Base-by-base conservation (phyloP, 2,113 vertebrate species). In the Microcebus jonahi region DNA sequence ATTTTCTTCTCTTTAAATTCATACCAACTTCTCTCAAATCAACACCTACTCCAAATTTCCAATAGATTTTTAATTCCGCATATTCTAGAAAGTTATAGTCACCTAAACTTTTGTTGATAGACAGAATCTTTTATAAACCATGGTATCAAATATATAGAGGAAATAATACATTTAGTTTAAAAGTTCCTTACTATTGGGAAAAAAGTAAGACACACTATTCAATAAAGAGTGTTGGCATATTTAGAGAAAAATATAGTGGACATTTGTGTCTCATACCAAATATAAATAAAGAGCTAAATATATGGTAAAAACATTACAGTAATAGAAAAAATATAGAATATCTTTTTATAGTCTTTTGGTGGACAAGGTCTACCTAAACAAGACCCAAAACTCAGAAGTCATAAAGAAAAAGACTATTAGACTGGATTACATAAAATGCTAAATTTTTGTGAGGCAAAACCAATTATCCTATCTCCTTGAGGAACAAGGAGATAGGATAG, bases 1-100 rank as follows among this genome's bases (percentile, higher is more conserved):
- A 86, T 65, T 86, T 95, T 70, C 82, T 75, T 88, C 48, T 67
- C 57, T 50, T 88, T 88, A 83, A 88, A 92, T 88, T 88, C 48
- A 82, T 82, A 92, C 48, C 57, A 82, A 27, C 1, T 53, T 87
- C 76, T 76, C 14, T 82, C 85, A 88, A 75, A 65, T 87, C 39
- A 92, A 61, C 34, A 39, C 29, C 8, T 13, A 39, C 21, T 80
- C 10, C 31, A 73, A 88, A 83, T 76, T 68, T 68, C 59, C 39
- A 80, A 80, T 0, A 68, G 14, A 83, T 67, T 68, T 73, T 92
- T 25, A 92, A 83, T 88, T 88, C 34, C 76, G n/a, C 42, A 61
- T 76, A 89, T 96, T n/a, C 23, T 23, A 61, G 85, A 84, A 70
- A 50, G 18, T 25, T 76, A 61, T n/a, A 70, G 73, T 71, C 39